These are phyloP conservation scores for Mayetiola destructor DNA, from an alignment of 2,888 invertebrate genomes.

Conservation along the genomic window DNA sequence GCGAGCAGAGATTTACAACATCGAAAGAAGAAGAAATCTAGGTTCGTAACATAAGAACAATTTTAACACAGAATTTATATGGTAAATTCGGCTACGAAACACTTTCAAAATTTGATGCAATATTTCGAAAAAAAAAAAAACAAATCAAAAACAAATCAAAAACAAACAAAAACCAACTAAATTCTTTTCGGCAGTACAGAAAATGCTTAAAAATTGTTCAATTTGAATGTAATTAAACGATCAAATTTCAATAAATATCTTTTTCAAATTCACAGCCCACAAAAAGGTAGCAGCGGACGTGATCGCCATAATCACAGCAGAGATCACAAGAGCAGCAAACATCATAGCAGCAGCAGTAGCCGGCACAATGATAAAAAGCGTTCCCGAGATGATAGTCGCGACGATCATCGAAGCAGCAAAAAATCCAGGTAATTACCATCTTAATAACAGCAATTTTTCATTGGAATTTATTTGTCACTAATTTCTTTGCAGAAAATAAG, in stretches of 20 bases:
- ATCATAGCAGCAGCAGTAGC: constrained; percentile 12
- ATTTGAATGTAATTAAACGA: neutral
- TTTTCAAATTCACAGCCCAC: constrained; percentile 22
- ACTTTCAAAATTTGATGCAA: neutral
- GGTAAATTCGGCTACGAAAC: neutral
- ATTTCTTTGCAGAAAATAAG: neutral
- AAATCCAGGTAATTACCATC: constrained; percentile 43
- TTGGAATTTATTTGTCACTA: neutral
- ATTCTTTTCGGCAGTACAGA: too few species aligned
- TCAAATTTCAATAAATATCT: neutral
- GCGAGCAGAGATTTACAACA: constrained; percentile 19
- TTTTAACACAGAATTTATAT: constrained; percentile 14
- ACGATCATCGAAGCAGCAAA: constrained; percentile 50
- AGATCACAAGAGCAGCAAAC: constrained; percentile 18
- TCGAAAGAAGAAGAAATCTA: constrained; percentile 21
- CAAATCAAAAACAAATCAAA: neutral
- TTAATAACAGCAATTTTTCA: neutral
- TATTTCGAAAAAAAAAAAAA: neutral
- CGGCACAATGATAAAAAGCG: constrained; percentile 47
- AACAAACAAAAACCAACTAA: neutral
- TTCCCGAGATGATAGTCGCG: constrained; percentile 59
- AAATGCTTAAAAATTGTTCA: too few species aligned
- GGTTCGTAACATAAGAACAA: constrained; percentile 14
- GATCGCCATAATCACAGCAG: constrained; percentile 17
- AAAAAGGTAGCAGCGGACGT: constrained; percentile 26